Base-by-base conservation (phyloP, 1,140 invertebrate species). In the Lepidostoma basale region DNA sequence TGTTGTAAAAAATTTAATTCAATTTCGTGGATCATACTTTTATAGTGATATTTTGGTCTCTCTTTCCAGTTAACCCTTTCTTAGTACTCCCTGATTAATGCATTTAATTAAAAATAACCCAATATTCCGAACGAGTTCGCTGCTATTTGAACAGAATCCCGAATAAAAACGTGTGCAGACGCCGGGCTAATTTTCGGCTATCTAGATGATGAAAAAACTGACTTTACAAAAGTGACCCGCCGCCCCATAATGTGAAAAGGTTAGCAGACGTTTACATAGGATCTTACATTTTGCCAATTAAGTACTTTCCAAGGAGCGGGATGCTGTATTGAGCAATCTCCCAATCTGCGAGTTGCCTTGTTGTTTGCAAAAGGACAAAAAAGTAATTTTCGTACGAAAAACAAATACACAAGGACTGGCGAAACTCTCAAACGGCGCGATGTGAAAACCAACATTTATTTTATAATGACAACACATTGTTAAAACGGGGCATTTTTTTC, bases 241-340 rank as follows among this genome's bases (percentile, higher is more conserved):
- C 8, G 22, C 14, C 18, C 40, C 16, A n/a, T 60, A 40, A 60
- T 60, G 56, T 28, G 22, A 42, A 60, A 40, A 67, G 36, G 52
- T 60, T 30, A 59, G 54, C 64, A 36, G 33, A 54, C 52, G 42
- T 67, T 67, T 67, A 67, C 64, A 44, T 67, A 67, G 64, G 64
- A 58, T 67, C 64, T 59, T 67, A 45, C 23, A 45, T 67, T 67
- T 49, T 67, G 64, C 54, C 64, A 45, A 67, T 67, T 59, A 45
- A 45, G 64, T 67, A 67, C 64, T 67, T 67, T 67, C 22, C 39
- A 39, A 47, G 44, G 25, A 26, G 36, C 28, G 25, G 62, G 42
- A 60, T 60, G 36, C n/a, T 42, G 56, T 56, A 66, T 66, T 66
- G 49, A 66, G 63, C 36, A 66, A 66, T 66, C 63, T 66, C 63